These are phyloP conservation scores for Tachina lurida DNA, from an alignment of 2,888 invertebrate species.

Conservation along the genomic window DNA sequence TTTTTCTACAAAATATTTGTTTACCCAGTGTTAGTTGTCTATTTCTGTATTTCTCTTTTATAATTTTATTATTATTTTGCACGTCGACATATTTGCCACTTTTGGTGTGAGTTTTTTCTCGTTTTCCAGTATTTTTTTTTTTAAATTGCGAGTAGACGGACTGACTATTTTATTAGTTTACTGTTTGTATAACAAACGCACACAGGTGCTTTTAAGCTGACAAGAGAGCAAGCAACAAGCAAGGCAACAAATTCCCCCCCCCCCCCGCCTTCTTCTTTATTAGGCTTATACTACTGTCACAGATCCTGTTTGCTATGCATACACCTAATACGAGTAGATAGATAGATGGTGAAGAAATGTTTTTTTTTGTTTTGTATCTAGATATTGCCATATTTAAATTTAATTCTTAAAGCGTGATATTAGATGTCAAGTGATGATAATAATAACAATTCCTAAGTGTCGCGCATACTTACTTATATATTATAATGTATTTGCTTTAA, in stretches of 20 bases:
- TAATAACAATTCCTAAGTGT: slow-evolving; percentile 65
- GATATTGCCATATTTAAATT: slow-evolving; percentile 72
- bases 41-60: neutral
- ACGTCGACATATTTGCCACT: slow-evolving; percentile 61
- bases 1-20: slow-evolving; percentile 16
- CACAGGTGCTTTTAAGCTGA: slow-evolving; percentile 67
- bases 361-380: slow-evolving; percentile 57
- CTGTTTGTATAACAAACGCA: slow-evolving; percentile 33
- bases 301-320: slow-evolving; percentile 44
- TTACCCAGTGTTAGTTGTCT: neutral
- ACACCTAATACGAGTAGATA: too few species aligned
- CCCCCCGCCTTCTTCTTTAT: too few species aligned
- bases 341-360: slow-evolving; percentile 31
- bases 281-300: slow-evolving; percentile 35
- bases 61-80: slow-evolving; percentile 41
- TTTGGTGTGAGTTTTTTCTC: slow-evolving; percentile 58
- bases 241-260: slow-evolving; percentile 20
- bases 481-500: slow-evolving; percentile 42
- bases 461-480: slow-evolving; percentile 22
- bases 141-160: neutral
- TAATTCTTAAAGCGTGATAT: slow-evolving; percentile 74
- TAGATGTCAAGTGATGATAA: slow-evolving; percentile 73
- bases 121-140: slow-evolving; percentile 31
- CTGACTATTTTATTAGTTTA: slow-evolving; percentile 47
- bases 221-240: slow-evolving; percentile 20